Evolutionary conservation across 2,113 vertebrate species (phyloP).

Genomic region (Baryphthengus martii): DNA sequence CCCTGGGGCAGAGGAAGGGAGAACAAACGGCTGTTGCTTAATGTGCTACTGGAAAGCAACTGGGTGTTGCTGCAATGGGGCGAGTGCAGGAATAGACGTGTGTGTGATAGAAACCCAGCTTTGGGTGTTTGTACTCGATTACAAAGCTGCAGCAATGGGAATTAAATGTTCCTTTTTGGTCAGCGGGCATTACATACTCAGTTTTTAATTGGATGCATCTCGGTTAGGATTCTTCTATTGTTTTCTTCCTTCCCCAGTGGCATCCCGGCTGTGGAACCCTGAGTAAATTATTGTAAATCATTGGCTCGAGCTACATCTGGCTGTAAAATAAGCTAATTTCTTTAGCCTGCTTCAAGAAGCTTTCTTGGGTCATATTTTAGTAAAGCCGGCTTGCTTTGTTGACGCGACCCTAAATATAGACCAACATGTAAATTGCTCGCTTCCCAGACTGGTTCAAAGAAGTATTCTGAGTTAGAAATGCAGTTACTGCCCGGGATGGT

Average conservation of each 20-base stretch:
- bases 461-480: background rate
- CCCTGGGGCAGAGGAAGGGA: conserved; percentile 47
- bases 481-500: background rate
- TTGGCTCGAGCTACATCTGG: background rate
- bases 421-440: background rate
- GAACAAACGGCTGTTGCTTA: conserved; percentile 40
- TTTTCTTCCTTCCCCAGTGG: background rate
- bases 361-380: background rate
- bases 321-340: conserved; percentile 9
- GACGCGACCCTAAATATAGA: background rate
- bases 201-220: background rate
- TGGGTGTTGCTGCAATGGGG: background rate
- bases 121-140: background rate
- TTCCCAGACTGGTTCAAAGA: background rate
- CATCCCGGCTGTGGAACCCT: background rate
- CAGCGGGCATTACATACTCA: background rate
- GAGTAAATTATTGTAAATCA: background rate
- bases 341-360: background rate
- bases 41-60: conserved; percentile 4
- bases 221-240: background rate
- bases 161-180: background rate
- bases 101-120: background rate
- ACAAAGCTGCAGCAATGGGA: background rate
- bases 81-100: background rate
- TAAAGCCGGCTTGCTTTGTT: background rate